phyloP scores from a whole-genome alignment of 2,888 invertebrate species.

The Esperia sulphurella region DNA sequence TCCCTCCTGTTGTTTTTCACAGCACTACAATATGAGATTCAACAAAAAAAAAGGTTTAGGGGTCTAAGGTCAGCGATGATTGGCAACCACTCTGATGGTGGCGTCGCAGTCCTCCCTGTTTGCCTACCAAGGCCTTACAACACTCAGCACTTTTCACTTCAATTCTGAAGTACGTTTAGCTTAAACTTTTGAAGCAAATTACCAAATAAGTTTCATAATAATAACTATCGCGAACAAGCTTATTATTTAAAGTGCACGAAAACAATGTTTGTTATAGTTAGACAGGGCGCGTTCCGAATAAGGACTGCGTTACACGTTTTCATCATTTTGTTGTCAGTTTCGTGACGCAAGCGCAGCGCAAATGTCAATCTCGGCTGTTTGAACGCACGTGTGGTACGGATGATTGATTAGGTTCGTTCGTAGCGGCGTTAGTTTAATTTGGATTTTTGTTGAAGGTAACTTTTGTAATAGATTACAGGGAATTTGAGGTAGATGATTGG shows the following conservation, averaged over 20 bases:
- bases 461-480: too few relatives aligned
- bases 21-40: too few relatives aligned
- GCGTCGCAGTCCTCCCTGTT: too few relatives aligned
- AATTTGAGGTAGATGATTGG: too few relatives aligned
- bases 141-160: background rate
- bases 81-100: too few relatives aligned
- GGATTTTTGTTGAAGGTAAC: background rate
- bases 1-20: too few relatives aligned
- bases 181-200: conserved; percentile 4
- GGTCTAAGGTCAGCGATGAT: too few relatives aligned
- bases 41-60: too few relatives aligned
- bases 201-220: conserved; percentile 16
- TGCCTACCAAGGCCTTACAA: too few relatives aligned
- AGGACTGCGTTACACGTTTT: conserved; percentile 43
- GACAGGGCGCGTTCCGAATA: conserved; percentile 28
- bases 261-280: conserved; percentile 24
- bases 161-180: too few relatives aligned
- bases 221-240: conserved; percentile 8
- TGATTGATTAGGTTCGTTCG: conserved; percentile 40
- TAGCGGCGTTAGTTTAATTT: conserved; percentile 5
- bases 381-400: conserved; percentile 33
- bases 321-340: conserved; percentile 44
- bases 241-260: conserved; percentile 32
- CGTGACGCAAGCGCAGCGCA: conserved; percentile 42
- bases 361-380: conserved; percentile 45